A percentile compares a stretch with the other conserved stretches of the same genome.
Conservation (phyloP, 2,888 invertebrate species). For the Chalcis sispes region DNA sequence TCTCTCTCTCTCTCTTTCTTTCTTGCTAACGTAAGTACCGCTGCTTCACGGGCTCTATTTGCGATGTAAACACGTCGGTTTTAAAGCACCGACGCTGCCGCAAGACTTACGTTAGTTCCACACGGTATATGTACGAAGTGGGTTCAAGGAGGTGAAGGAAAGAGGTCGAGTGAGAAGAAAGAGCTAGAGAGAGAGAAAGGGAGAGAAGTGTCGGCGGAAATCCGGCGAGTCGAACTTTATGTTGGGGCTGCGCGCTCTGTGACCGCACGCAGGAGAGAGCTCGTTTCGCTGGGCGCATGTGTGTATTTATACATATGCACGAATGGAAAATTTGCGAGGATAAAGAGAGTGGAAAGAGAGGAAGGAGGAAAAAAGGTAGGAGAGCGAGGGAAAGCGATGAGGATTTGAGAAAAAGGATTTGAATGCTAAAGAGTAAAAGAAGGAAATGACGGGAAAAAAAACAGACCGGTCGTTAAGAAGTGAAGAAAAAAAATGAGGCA, state of each 20-base stretch:
- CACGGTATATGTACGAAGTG: too few relatives aligned
- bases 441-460: too few relatives aligned
- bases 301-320: too few relatives aligned
- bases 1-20: too few relatives aligned
- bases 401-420: not conserved
- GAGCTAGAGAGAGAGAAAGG: not conserved
- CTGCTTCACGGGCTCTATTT: conserved; percentile 30
- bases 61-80: conserved; percentile 47
- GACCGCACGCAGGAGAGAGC: not conserved
- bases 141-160: not conserved
- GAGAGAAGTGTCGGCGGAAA: conserved; percentile 9
- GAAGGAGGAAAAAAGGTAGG: not conserved
- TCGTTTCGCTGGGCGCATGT: too few relatives aligned
- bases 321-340: not conserved
- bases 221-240: conserved; percentile 21
- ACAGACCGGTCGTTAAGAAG: too few relatives aligned
- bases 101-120: conserved; percentile 29
- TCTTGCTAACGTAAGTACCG: conserved; percentile 2
- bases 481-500: too few relatives aligned
- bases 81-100: conserved; percentile 40
- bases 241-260: not conserved
- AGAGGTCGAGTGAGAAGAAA: not conserved
- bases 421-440: too few relatives aligned
- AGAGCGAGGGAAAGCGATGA: not conserved
- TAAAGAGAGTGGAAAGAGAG: not conserved